Conservation (phyloP, 2,888 invertebrate species). For the Agelastica alni region DNA sequence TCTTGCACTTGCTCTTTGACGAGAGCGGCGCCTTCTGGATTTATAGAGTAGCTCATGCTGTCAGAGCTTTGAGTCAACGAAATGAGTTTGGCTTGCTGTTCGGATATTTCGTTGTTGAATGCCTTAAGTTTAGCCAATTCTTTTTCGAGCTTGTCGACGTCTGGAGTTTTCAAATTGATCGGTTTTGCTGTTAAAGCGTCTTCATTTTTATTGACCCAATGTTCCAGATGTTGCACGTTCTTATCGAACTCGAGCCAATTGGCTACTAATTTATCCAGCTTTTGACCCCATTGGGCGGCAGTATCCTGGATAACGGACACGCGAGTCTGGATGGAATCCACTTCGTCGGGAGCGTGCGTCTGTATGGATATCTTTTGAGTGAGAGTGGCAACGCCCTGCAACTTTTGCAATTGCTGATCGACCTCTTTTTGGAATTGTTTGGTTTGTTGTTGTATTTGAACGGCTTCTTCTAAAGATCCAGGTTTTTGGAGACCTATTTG, state of each 20-base stretch:
- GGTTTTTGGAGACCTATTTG: conserved; percentile 75
- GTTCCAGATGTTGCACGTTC: conserved; percentile 74
- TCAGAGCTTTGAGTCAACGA: conserved; percentile 80
- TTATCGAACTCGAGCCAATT: conserved; percentile 84
- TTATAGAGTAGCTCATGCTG: conserved; percentile 74
- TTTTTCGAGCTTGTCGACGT: conserved; percentile 75
- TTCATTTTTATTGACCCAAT: conserved; percentile 75
- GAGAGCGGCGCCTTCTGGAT: conserved; percentile 74
- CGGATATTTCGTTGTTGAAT: conserved; percentile 82
- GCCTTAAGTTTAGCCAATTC: conserved; percentile 78
- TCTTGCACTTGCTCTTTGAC: conserved; percentile 74
- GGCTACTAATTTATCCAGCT: conserved; percentile 75
- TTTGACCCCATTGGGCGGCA: conserved; percentile 76
- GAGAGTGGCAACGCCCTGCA: conserved; percentile 74
- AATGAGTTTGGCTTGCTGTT: conserved; percentile 82
- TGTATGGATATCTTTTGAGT: conserved; percentile 77
- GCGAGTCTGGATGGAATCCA: conserved; percentile 80
- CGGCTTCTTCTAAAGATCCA: conserved; percentile 78
- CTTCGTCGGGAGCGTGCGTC: conserved; percentile 79
- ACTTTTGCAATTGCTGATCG: conserved; percentile 72
- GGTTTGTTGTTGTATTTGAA: conserved; percentile 72
- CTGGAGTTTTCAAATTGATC: conserved; percentile 68
- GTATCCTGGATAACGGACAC: conserved; percentile 85
- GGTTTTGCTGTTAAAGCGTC: conserved; percentile 64
- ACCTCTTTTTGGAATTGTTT: conserved; percentile 77